Base-by-base conservation (phyloP, 2,888 invertebrate genomes). In the Callyntrura sp. region DNA sequence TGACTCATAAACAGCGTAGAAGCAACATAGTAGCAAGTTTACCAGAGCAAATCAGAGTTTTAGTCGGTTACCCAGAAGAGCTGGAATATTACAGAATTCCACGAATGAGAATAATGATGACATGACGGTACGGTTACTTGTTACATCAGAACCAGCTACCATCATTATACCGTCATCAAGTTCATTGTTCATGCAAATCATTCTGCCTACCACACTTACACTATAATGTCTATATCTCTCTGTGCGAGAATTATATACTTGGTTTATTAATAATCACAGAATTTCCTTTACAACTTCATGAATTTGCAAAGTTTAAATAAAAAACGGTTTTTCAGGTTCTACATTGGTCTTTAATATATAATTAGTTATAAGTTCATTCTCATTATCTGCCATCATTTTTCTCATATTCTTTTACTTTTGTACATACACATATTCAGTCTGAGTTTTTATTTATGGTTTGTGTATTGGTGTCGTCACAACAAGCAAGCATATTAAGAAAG, bases 61-160 rank as follows among this genome's bases (percentile, higher is more conserved):
- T 14, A 51, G 23, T 23, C 62, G 23, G 23, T 62, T 12, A 62
- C 25, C 23, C 12, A 23, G 62, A 25, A 25, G 11, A 62, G 62
- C 6, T 62, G 62, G 62, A 62, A 62, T 62, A 62, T 62, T 62
- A 25, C 62, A 62, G 25, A 62, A 23, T 60, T 9, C 8, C 9
- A 57, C n/a, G 17, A 57, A 20, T 57, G 4, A 35, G 35, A 4
- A 35, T 35, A 76, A 76, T 20, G 17, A 76, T 79, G n/a, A n/a
- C n/a, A n/a, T n/a, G n/a, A n/a, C n/a, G n/a, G n/a, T 60, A 55
- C 57, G 55, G 78, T 28, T 11, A 81, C 28, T 65, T 12, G 23
- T 79, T 82, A 45, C 62, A 82, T 82, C 82, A 79, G 25, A 35
- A 2, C 35, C 6, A 35, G 3, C 28, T n/a, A 68, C 14, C 28